phyloP scores from a whole-genome alignment of 2,888 invertebrate genomes.

The Caenorhabditis wallacei region DNA sequence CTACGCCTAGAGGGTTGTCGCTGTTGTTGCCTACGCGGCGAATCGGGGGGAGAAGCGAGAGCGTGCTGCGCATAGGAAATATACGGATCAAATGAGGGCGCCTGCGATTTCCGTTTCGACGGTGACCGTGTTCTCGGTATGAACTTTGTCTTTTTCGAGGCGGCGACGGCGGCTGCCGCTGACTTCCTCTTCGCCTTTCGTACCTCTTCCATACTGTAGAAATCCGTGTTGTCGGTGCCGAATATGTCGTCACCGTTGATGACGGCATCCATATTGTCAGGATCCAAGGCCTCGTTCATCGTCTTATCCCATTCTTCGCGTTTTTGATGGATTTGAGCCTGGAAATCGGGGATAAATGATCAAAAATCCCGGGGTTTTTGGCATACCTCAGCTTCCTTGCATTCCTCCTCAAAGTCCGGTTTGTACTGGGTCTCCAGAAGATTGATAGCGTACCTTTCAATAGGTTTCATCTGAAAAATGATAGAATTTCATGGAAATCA shows the following conservation, averaged over 20 bases:
- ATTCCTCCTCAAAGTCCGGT: constrained; percentile 90
- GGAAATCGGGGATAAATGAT: constrained; percentile 1
- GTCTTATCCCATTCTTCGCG: constrained; percentile 76
- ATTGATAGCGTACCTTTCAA: constrained; percentile 96
- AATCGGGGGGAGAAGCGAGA: constrained; percentile 54
- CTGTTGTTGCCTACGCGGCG: constrained; percentile 34
- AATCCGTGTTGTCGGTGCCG: constrained; percentile 17
- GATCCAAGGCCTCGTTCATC: constrained; percentile 53
- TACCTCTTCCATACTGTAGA: constrained; percentile 73
- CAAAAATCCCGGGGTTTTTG: background rate
- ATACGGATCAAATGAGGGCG: constrained; percentile 48
- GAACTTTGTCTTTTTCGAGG: constrained; percentile 12
- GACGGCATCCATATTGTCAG: constrained; percentile 26
- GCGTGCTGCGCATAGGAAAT: constrained; percentile 54
- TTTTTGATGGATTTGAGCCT: constrained; percentile 76
- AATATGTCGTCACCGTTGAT: background rate
- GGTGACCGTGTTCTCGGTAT: constrained; percentile 44
- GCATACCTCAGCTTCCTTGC: constrained; percentile 90
- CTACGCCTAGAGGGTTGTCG: constrained; percentile 3
- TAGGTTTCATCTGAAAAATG: constrained; percentile 89
- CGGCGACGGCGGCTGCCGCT: no score
- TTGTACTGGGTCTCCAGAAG: constrained; percentile 93
- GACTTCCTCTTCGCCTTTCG: constrained; percentile 35
- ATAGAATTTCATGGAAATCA: no score
- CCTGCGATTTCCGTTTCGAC: constrained; percentile 50